Evolutionary conservation across 2,113 vertebrate genomes (phyloP).

Genomic region (Marcusenius ussheri): DNA sequence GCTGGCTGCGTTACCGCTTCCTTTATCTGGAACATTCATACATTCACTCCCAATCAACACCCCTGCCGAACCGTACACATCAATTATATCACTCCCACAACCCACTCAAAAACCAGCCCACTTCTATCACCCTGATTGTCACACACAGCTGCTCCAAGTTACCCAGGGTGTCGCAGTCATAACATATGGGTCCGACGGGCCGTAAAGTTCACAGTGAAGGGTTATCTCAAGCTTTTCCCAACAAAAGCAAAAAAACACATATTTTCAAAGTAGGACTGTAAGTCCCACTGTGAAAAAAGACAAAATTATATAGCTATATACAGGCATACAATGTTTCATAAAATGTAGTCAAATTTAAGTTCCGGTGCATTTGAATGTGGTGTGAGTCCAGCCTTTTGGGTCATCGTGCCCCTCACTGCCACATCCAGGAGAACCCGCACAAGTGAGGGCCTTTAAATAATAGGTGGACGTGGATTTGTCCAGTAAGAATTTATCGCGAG

Average conservation of each 20-base stretch:
- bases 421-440: background rate
- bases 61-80: background rate
- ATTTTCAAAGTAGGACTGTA: background rate
- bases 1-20: background rate
- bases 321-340: background rate
- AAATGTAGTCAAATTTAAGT: background rate
- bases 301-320: background rate
- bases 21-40: conserved; percentile 8
- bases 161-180: background rate
- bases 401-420: background rate
- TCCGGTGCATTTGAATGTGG: background rate
- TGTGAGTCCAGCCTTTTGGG: background rate
- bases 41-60: conserved; percentile 10
- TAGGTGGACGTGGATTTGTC: conserved; percentile 31
- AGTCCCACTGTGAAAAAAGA: background rate
- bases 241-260: background rate
- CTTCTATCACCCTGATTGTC: background rate
- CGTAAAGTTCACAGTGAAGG: background rate
- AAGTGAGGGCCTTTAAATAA: conserved; percentile 23
- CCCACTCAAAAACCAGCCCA: background rate
- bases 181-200: background rate
- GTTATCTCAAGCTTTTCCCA: background rate
- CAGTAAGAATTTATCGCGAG: conserved; percentile 53
- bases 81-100: background rate
- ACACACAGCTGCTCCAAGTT: background rate